phyloP scores from a whole-genome alignment of 2,888 invertebrate genomes.

The Cephus sareptanus region DNA sequence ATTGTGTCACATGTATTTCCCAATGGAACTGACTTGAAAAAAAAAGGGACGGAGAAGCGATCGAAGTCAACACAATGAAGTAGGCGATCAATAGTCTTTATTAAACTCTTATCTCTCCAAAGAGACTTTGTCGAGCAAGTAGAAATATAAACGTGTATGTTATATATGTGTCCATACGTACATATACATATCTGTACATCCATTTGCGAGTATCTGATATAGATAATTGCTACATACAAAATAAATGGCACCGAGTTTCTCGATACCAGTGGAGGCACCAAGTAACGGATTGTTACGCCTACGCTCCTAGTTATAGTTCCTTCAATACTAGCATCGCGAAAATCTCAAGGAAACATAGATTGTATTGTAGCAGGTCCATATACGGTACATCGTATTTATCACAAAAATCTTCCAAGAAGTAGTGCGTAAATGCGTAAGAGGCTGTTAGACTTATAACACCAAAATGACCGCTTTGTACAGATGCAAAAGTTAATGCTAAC shows the following conservation, averaged over 20 bases:
- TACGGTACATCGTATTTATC: conserved; percentile 60
- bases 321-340: conserved; percentile 54
- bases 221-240: not conserved
- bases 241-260: not conserved
- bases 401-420: conserved; percentile 57
- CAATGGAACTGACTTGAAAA: not conserved
- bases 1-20: not conserved
- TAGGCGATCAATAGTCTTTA: not conserved
- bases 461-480: conserved; percentile 47
- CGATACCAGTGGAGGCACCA: not conserved
- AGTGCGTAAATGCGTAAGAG: conserved; percentile 53
- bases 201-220: not conserved
- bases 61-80: not conserved
- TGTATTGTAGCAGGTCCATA: conserved; percentile 57
- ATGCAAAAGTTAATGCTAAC: conserved; percentile 40
- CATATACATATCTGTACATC: not conserved
- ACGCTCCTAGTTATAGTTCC: conserved; percentile 38
- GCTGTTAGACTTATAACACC: conserved; percentile 52
- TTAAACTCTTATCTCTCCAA: not conserved
- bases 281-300: not conserved
- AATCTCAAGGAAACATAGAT: conserved; percentile 55
- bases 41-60: not conserved
- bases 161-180: not conserved
- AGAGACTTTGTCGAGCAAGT: not conserved
- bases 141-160: not conserved